Evolutionary conservation across 1,140 invertebrate species (phyloP).

Genomic region (Teleopsis dalmanni): DNA sequence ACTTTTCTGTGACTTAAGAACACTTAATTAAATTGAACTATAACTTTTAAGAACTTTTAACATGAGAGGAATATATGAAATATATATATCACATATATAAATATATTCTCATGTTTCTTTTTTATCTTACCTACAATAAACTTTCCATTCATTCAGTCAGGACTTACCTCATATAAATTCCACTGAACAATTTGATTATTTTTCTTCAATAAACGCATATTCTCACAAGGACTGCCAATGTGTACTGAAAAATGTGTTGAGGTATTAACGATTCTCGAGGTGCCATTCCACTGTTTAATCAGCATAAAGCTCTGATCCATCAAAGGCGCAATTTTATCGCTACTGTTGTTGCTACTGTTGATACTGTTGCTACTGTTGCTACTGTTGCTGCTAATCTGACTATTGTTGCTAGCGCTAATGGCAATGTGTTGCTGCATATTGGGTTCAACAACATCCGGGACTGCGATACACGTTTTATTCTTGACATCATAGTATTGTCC

Average conservation of each 20-base stretch:
- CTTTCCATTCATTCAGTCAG: no score
- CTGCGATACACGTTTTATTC: conserved; percentile 5
- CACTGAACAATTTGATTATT: conserved; percentile 22
- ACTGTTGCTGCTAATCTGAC: neutral
- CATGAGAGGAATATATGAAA: no score
- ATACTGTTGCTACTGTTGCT: neutral
- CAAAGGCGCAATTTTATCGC: neutral
- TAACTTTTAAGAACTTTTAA: no score
- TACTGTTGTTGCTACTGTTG: neutral
- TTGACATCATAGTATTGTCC: conserved; percentile 24
- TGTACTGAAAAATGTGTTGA: conserved; percentile 19
- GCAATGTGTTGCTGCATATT: neutral
- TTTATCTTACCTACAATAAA: no score
- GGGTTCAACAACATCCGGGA: neutral
- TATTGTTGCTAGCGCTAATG: neutral
- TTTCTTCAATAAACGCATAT: conserved; percentile 23
- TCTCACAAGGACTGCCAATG: conserved; percentile 26
- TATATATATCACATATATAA: no score
- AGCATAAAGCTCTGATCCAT: conserved; percentile 6
- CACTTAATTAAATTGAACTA: no score
- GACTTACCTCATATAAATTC: conserved; percentile 25
- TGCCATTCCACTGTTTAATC: conserved; percentile 11
- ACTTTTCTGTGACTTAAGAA: no score
- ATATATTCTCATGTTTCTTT: no score
- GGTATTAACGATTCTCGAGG: neutral